Percentiles rank a stretch among this genome's conserved stretches.
Evolutionary conservation across 2,113 vertebrate species (phyloP).

Genomic region (Holacanthus passer): DNA sequence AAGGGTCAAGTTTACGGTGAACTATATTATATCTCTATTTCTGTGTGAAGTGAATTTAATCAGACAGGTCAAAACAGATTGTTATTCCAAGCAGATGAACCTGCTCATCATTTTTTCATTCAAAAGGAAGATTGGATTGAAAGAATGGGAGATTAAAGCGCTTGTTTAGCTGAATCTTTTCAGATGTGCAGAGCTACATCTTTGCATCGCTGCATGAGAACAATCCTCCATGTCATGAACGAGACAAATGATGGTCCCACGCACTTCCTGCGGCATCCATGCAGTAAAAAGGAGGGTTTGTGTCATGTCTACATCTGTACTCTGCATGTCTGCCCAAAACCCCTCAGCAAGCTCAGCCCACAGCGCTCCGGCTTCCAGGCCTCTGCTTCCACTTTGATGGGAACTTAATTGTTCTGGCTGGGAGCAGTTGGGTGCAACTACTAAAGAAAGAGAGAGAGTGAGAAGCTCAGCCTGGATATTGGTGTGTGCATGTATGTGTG

Average conservation of each 20-base stretch:
- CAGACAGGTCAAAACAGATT: not conserved
- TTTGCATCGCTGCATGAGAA: not conserved
- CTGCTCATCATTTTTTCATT: not conserved
- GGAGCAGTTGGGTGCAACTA: constrained; percentile 71
- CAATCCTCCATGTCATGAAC: constrained; percentile 2
- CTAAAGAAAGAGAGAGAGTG: constrained; percentile 46
- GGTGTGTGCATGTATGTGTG: constrained; percentile 27
- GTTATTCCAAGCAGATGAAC: not conserved
- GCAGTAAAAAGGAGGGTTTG: constrained; percentile 12
- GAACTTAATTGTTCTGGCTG: constrained; percentile 75
- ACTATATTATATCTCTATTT: too few species aligned
- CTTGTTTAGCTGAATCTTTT: not conserved
- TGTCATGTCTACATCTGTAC: constrained; percentile 54
- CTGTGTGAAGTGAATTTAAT: not conserved
- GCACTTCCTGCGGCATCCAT: constrained; percentile 15
- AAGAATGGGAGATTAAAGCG: not conserved
- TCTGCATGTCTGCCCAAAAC: constrained; percentile 29
- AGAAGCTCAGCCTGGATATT: constrained; percentile 40
- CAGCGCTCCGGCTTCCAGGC: constrained; percentile 47
- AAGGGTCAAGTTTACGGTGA: not conserved
- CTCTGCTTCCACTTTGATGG: constrained; percentile 72
- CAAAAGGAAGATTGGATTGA: not conserved
- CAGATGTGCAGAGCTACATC: not conserved
- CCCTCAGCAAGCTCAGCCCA: constrained; percentile 40
- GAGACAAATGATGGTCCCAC: constrained; percentile 10